These are phyloP conservation scores for Pilophorus perplexus DNA, from an alignment of 2,888 invertebrate species.

Conservation along the genomic window DNA sequence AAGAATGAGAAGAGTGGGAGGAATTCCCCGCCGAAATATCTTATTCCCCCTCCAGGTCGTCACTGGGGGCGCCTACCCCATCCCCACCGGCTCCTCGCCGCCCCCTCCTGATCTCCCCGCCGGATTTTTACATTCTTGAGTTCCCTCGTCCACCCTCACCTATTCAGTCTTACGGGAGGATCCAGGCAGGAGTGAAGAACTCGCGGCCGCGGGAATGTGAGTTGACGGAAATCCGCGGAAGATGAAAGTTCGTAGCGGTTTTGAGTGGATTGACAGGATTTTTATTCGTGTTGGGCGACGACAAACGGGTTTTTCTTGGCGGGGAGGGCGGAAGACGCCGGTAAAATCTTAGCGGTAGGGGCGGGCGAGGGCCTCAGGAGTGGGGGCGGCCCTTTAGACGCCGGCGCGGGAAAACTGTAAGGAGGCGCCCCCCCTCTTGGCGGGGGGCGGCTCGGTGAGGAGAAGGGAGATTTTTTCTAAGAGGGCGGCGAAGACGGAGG, in stretches of 20 bases:
- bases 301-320: constrained; percentile 29
- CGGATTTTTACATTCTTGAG: constrained; percentile 28
- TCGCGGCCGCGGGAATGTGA: background rate
- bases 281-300: too few species aligned
- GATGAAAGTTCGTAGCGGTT: background rate
- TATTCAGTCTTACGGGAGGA: constrained; percentile 13
- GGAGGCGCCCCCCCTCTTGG: constrained; percentile 46
- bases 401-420: constrained; percentile 50
- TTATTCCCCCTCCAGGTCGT: constrained; percentile 16
- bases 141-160: constrained; percentile 13
- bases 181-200: constrained; percentile 5
- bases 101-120: constrained; percentile 31
- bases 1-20: constrained; percentile 11
- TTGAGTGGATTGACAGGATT: background rate
- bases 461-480: constrained; percentile 48
- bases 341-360: constrained; percentile 45
- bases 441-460: constrained; percentile 36
- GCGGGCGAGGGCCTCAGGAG: constrained; percentile 45
- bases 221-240: background rate
- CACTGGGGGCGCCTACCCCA: constrained; percentile 1
- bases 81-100: constrained; percentile 3
- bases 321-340: constrained; percentile 34
- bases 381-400: constrained; percentile 47
- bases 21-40: constrained; percentile 24
- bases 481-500: constrained; percentile 43